Conservation (phyloP, 1,140 invertebrate genomes). For the Drosophila pruinosa region DNA sequence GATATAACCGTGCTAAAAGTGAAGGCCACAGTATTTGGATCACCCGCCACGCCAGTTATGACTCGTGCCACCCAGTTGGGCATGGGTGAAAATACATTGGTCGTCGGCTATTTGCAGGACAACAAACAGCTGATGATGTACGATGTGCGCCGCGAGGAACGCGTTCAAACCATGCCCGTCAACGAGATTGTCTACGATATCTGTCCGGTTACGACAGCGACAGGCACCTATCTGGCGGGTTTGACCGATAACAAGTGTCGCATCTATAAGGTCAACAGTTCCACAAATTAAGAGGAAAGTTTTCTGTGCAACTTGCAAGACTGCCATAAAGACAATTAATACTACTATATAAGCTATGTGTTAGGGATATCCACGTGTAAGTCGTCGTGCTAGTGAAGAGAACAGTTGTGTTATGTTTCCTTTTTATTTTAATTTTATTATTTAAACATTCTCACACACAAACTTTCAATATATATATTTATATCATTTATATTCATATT, state of each 20-base stretch:
- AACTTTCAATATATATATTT: conserved; percentile 17
- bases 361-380: background rate
- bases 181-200: conserved; percentile 87
- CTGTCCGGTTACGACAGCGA: conserved; percentile 84
- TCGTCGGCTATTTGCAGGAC: conserved; percentile 88
- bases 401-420: background rate
- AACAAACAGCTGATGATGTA: conserved; percentile 86
- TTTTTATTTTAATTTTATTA: conserved; percentile 18
- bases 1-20: conserved; percentile 82
- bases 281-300: background rate
- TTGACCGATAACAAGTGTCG: conserved; percentile 87
- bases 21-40: conserved; percentile 86
- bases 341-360: background rate
- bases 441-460: conserved; percentile 28
- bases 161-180: conserved; percentile 85
- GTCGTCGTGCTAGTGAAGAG: background rate
- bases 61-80: conserved; percentile 86
- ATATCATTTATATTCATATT: conserved; percentile 3
- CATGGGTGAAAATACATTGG: conserved; percentile 84
- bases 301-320: background rate
- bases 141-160: conserved; percentile 86
- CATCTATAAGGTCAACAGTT: conserved; percentile 84
- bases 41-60: conserved; percentile 86
- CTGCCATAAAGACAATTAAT: background rate
- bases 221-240: conserved; percentile 85